Conservation (phyloP, 2,113 vertebrate genomes). For the Apaloderma vittatum region DNA sequence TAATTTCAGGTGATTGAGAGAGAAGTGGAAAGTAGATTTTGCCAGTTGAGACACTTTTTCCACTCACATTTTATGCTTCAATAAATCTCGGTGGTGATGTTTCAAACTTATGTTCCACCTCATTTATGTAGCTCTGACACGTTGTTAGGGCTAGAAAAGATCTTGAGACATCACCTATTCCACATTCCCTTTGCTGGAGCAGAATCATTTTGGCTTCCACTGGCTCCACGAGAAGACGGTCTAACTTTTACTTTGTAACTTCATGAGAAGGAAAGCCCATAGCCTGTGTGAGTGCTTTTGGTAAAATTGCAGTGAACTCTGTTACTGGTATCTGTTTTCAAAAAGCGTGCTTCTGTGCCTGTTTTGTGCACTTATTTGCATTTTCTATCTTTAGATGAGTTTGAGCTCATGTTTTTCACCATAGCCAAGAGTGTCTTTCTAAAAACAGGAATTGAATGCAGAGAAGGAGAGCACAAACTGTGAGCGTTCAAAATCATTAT, state of each 20-base stretch:
- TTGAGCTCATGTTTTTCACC: constrained; percentile 17
- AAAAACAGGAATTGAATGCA: background rate
- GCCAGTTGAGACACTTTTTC: background rate
- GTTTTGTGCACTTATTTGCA: constrained; percentile 36
- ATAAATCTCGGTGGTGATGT: background rate
- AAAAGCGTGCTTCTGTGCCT: background rate
- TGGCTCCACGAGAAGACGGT: background rate
- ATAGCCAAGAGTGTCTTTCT: background rate
- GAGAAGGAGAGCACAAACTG: background rate
- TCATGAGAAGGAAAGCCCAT: background rate
- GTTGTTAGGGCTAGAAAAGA: background rate
- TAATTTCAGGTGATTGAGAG: background rate
- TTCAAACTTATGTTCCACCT: background rate
- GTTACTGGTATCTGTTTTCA: constrained; percentile 4
- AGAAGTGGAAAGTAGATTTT: background rate
- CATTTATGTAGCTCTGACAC: background rate
- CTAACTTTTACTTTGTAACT: background rate
- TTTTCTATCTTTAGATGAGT: constrained; percentile 47
- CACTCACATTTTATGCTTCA: background rate
- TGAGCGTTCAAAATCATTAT: background rate
- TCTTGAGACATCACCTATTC: background rate
- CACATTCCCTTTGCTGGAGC: background rate
- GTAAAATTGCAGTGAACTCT: background rate
- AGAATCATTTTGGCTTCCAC: background rate
- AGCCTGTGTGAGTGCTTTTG: background rate